phyloP scores from a whole-genome alignment of 2,113 vertebrate genomes.

The Cromileptes altivelis region DNA sequence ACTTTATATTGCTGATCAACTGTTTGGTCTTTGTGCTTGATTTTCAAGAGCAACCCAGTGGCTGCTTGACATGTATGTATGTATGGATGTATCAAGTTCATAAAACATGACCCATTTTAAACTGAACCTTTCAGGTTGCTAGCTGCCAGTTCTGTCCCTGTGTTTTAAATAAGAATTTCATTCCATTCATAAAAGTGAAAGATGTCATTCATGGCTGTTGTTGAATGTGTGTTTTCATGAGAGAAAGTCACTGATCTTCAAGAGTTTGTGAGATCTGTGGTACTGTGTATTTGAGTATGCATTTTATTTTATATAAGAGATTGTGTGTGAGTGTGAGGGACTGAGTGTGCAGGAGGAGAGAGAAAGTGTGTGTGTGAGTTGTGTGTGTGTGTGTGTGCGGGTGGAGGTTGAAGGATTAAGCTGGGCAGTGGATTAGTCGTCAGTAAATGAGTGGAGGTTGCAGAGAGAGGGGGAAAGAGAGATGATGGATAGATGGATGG shows the following conservation, averaged over 20 bases:
- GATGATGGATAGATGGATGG: background rate
- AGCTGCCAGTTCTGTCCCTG: background rate
- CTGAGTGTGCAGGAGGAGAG: constrained; percentile 19
- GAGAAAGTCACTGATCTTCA: background rate
- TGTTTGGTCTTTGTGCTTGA: background rate
- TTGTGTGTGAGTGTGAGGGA: background rate
- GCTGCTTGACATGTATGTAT: too few relatives aligned
- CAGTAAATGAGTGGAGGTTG: constrained; percentile 70
- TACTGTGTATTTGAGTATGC: background rate
- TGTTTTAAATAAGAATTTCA: background rate
- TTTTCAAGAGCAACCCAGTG: background rate
- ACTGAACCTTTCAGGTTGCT: background rate
- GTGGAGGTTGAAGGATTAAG: constrained; percentile 74
- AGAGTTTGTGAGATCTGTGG: background rate
- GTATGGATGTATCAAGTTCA: background rate
- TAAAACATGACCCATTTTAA: background rate
- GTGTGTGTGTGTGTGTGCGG: constrained; percentile 19
- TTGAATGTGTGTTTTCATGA: background rate
- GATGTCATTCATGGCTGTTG: background rate
- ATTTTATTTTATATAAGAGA: constrained; percentile 23
- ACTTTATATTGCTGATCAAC: too few relatives aligned
- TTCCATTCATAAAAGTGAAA: background rate
- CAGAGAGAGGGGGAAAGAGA: constrained; percentile 7
- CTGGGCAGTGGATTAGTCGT: constrained; percentile 74
- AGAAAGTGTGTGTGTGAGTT: background rate